phyloP scores from a whole-genome alignment of 2,888 invertebrate genomes.

The Silvanus unidentatus region DNA sequence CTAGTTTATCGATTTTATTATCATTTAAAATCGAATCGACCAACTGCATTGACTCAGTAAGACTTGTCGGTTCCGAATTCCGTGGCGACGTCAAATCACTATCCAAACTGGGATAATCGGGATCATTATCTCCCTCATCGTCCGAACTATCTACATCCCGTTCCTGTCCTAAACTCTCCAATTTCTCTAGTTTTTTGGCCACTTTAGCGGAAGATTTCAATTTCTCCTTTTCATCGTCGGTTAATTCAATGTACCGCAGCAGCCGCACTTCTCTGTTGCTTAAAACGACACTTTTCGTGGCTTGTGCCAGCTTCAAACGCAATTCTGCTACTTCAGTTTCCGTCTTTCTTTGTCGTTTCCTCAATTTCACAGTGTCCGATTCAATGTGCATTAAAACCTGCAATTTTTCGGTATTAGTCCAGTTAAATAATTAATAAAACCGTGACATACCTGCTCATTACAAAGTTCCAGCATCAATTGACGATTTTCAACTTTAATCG shows the following conservation, averaged over 20 bases:
- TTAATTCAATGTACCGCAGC: slow-evolving; percentile 78
- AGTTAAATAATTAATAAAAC: not conserved
- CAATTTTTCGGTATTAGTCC: slow-evolving; percentile 6
- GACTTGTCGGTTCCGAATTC: slow-evolving; percentile 71
- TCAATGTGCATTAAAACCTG: slow-evolving; percentile 72
- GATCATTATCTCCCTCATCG: slow-evolving; percentile 64
- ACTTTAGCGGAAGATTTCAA: slow-evolving; percentile 87
- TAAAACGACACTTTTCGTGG: slow-evolving; percentile 79
- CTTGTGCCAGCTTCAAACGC: slow-evolving; percentile 71
- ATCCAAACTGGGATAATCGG: slow-evolving; percentile 76
- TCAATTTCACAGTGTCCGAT: slow-evolving; percentile 77
- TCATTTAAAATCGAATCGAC: slow-evolving; percentile 80
- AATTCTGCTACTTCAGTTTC: slow-evolving; percentile 87
- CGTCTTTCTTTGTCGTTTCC: slow-evolving; percentile 84
- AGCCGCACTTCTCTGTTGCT: slow-evolving; percentile 88
- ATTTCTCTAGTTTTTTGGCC: slow-evolving; percentile 84
- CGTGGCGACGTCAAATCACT: slow-evolving; percentile 70
- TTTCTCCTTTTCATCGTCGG: slow-evolving; percentile 88
- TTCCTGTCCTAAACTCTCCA: slow-evolving; percentile 74
- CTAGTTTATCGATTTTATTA: slow-evolving; percentile 74
- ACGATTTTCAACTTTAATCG: slow-evolving; percentile 66
- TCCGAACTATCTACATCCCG: slow-evolving; percentile 64
- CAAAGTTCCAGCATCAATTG: slow-evolving; percentile 76
- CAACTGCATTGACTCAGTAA: slow-evolving; percentile 86
- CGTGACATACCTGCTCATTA: slow-evolving; percentile 62